Evolutionary conservation across 2,797 vertebrate genomes (phyloP).

Genomic region (Bradypodion pumilum): DNA sequence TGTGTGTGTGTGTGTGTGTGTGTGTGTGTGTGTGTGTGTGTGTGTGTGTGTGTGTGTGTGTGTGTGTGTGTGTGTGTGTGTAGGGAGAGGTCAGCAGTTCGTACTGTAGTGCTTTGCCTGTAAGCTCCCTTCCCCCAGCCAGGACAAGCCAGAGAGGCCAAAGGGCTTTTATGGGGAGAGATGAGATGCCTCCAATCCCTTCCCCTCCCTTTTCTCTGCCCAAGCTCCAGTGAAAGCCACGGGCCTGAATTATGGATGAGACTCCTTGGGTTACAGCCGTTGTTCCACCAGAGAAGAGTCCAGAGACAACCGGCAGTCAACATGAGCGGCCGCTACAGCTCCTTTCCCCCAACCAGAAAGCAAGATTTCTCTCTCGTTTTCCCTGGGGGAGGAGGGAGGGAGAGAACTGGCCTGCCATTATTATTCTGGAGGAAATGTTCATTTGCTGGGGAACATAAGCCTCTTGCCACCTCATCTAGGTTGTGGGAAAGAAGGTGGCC

Average conservation of each 20-base stretch:
- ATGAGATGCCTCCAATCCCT: conserved; percentile 50
- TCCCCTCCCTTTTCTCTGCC: conserved; percentile 55
- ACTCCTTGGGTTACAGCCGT: conserved; percentile 75
- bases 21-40: neutral
- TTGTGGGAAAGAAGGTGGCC: neutral
- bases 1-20: neutral
- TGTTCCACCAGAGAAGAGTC: conserved; percentile 24
- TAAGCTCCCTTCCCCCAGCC: neutral
- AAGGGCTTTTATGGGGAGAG: conserved; percentile 19
- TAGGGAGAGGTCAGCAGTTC: neutral
- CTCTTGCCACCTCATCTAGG: neutral
- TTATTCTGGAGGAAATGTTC: conserved; percentile 27
- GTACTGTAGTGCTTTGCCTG: neutral
- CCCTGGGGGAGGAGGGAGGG: too few species aligned
- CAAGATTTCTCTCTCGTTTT: neutral
- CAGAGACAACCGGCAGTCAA: conserved; percentile 28
- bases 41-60: neutral
- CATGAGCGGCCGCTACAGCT: conserved; percentile 24
- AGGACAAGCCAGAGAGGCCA: neutral
- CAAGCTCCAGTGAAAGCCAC: conserved; percentile 64
- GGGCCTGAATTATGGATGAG: conserved; percentile 79
- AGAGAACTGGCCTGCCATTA: neutral
- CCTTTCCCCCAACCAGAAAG: neutral
- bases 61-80: too few species aligned
- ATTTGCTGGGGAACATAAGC: neutral